phyloP scores from a whole-genome alignment of 2,797 vertebrate species.

The Spheniscus humboldti region DNA sequence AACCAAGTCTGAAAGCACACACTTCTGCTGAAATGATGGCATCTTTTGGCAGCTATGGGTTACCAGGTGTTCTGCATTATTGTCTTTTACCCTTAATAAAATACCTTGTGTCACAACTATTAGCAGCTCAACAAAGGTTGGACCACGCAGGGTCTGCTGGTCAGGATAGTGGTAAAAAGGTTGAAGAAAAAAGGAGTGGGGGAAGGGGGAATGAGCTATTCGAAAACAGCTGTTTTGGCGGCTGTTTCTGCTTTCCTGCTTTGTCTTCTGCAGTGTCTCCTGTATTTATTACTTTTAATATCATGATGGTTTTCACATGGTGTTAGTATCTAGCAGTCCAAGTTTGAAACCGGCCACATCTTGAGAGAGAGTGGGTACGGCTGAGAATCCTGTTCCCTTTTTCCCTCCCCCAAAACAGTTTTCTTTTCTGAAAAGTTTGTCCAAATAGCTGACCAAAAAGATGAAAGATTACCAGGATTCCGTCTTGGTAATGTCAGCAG shows the following conservation, averaged over 20 bases:
- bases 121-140: neutral
- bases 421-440: neutral
- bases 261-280: neutral
- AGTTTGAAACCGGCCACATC: neutral
- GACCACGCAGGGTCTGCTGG: slow-evolving; percentile 41
- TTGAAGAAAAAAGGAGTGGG: neutral
- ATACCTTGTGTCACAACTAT: neutral
- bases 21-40: slow-evolving; percentile 3
- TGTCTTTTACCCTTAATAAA: slow-evolving; percentile 42
- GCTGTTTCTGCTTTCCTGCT: neutral
- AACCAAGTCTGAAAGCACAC: slow-evolving; percentile 28
- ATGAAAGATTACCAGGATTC: neutral
- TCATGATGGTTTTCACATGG: neutral
- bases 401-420: neutral
- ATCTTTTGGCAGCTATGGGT: slow-evolving; percentile 49
- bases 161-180: neutral
- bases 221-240: slow-evolving; percentile 6
- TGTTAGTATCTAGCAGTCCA: neutral
- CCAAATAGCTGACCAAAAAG: neutral
- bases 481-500: neutral
- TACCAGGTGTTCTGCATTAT: slow-evolving; percentile 53
- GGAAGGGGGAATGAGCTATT: neutral
- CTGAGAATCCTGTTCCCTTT: neutral
- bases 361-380: neutral
- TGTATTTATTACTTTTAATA: neutral